Evolutionary conservation across 2,888 invertebrate species (phyloP).

Genomic region (Aporophyla nigra): DNA sequence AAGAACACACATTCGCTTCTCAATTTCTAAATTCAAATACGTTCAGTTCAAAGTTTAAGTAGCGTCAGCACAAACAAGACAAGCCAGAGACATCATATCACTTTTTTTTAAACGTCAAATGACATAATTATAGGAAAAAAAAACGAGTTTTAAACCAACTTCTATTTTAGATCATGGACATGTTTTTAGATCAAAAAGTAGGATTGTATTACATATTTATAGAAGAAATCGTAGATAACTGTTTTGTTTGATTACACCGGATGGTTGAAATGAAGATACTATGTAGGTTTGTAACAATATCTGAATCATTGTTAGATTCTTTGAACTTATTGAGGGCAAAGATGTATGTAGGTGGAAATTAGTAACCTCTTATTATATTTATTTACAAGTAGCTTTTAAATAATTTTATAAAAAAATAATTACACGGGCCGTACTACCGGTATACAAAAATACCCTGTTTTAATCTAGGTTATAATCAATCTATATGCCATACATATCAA

Average conservation of each 20-base stretch:
- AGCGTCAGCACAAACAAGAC: constrained; percentile 31
- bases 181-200: constrained; percentile 29
- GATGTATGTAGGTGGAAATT: neutral
- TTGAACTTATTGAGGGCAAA: neutral
- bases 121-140: constrained; percentile 79
- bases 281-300: constrained; percentile 3
- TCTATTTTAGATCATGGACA: constrained; percentile 34
- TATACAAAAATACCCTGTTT: too few relatives aligned
- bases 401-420: too few relatives aligned
- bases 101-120: constrained; percentile 72
- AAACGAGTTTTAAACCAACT: constrained; percentile 49
- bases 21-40: constrained; percentile 21
- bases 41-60: constrained; percentile 56
- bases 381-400: too few relatives aligned
- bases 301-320: constrained; percentile 2
- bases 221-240: constrained; percentile 37
- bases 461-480: too few relatives aligned
- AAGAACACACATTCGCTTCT: neutral
- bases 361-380: too few relatives aligned
- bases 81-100: constrained; percentile 66
- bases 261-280: neutral
- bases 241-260: constrained; percentile 25
- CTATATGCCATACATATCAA: too few relatives aligned
- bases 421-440: too few relatives aligned
- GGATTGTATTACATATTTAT: constrained; percentile 35